Conservation (phyloP, 2,888 invertebrate species). For the Rhingia rostrata region DNA sequence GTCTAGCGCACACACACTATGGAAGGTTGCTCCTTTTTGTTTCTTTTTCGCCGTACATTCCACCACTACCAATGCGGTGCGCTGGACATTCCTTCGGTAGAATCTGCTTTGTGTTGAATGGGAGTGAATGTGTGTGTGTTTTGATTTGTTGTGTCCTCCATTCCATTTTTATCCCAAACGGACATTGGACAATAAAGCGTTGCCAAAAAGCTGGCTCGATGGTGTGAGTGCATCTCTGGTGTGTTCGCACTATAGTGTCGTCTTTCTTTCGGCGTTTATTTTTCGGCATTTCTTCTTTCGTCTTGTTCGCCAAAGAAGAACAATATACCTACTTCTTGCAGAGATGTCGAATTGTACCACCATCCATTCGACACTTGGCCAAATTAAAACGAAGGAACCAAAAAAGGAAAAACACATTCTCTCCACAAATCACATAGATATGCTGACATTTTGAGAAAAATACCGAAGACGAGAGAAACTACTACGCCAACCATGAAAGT, state of each 20-base stretch:
- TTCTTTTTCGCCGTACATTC: slow-evolving; percentile 29
- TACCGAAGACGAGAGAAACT: slow-evolving; percentile 6
- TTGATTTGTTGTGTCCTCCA: slow-evolving; percentile 36
- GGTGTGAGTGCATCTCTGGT: slow-evolving; percentile 25
- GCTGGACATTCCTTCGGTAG: slow-evolving; percentile 56
- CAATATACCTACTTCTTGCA: not conserved
- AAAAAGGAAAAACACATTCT: slow-evolving; percentile 17
- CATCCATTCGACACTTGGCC: slow-evolving; percentile 16
- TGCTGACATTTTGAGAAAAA: slow-evolving; percentile 11
- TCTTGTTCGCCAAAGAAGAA: slow-evolving; percentile 27
- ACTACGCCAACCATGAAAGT: not conserved
- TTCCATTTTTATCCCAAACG: slow-evolving; percentile 55
- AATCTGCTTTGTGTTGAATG: not conserved
- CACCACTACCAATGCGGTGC: slow-evolving; percentile 13
- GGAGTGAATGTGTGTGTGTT: slow-evolving; percentile 1
- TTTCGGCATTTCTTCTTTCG: slow-evolving; percentile 36
- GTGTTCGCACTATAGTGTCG: not conserved
- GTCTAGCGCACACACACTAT: slow-evolving; percentile 2
- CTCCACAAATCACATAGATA: slow-evolving; percentile 24
- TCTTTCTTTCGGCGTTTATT: not conserved
- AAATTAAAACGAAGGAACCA: not conserved
- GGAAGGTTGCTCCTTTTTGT: not conserved
- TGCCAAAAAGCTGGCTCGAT: slow-evolving; percentile 22
- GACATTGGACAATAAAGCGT: slow-evolving; percentile 46
- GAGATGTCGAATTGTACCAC: slow-evolving; percentile 2